Base-by-base conservation (phyloP, 2,113 vertebrate species). In the Dascyllus trimaculatus region DNA sequence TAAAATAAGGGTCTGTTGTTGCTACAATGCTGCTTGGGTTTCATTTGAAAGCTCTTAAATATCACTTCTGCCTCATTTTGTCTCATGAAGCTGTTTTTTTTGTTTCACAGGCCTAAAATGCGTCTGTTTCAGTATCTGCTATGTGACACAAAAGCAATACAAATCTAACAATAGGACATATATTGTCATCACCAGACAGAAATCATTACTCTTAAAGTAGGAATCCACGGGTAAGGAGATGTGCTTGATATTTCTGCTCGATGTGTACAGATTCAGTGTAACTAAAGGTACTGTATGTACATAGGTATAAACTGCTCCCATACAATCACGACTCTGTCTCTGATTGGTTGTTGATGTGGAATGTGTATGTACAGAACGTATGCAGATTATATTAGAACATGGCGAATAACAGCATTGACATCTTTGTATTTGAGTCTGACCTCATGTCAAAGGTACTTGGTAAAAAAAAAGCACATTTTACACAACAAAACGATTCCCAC, bases 231-330 rank as follows among this genome's bases (percentile, higher is more conserved):
- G 40, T 19, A 60, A 70, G 26, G 59, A 24, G 6, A 66, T 59
- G 51, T 62, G 53, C 48, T 57, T 78, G 22, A 59, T 62, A 11
- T 61, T 65, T 62, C 56, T 71, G 51, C n/a, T 81, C 56, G 13
- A 35, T 59, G 53, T 82, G 49, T 78, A 29, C 80, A 80, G 18
- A 71, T 62, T 59, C 73, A 72, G 56, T 81, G 75, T 68, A 74
- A 82, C 43, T 78, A 24, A 72, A 57, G 54, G 75, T 71, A 80
- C 71, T 81, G 66, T 85, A 81, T 85, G 80, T 78, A 90, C 15
- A 78, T 75, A 73, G 45, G 38, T 67, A 87, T 75, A 92, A 85
- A 89, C 5, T 57, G 52, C 54, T 74, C 75, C 62, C 64, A 85
- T 22, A 35, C 35, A 65, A 71, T 66, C 22, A 54, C 24, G 64